Conservation (phyloP, 2,888 invertebrate species). For the Eupithecia tripunctaria region DNA sequence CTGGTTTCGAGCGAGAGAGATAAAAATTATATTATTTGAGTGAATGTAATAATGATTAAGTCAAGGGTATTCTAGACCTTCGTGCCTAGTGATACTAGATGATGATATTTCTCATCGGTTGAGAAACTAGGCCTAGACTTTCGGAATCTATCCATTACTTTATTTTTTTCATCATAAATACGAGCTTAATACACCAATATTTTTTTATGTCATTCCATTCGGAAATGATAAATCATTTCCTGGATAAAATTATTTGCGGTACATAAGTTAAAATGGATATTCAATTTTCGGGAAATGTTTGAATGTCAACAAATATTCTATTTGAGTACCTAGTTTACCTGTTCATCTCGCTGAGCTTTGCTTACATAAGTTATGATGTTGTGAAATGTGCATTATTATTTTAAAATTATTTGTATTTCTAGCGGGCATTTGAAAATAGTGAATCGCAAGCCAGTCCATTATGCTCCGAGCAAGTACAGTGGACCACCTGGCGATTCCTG, state of each 20-base stretch:
- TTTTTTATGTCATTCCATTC: no score
- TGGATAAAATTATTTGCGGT: not conserved
- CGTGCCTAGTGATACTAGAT: no score
- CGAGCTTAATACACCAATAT: no score
- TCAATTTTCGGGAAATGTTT: not conserved
- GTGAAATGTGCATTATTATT: not conserved
- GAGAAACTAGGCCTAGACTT: no score
- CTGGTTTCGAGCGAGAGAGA: no score
- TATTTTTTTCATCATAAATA: no score
- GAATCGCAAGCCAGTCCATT: constrained; percentile 65
- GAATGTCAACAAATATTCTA: not conserved
- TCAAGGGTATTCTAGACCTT: no score
- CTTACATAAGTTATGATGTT: not conserved
- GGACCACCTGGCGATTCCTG: constrained; percentile 80
- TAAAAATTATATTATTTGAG: no score
- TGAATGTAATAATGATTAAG: no score
- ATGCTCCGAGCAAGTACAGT: constrained; percentile 50
- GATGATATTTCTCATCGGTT: no score
- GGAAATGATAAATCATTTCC: not conserved
- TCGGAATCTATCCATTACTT: no score
- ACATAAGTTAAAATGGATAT: not conserved
- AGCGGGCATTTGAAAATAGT: constrained; percentile 69
- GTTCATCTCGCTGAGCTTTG: not conserved
- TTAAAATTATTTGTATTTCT: constrained; percentile 38
- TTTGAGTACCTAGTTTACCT: not conserved